phyloP scores from a whole-genome alignment of 2,888 invertebrate species.

The Orgyia antiqua region DNA sequence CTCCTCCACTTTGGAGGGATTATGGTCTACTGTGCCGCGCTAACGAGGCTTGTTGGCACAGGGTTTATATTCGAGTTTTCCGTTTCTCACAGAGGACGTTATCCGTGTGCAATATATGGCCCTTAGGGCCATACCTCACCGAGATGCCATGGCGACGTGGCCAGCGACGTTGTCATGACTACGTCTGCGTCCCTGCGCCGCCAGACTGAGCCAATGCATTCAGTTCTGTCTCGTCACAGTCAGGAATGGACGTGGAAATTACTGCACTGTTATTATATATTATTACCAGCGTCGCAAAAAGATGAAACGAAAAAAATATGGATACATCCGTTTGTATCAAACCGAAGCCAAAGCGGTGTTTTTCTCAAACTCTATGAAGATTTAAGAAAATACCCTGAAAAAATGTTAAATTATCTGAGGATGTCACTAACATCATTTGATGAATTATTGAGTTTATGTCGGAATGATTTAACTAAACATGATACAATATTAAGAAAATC shows the following conservation, averaged over 20 bases:
- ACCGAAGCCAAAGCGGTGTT: constrained; percentile 12
- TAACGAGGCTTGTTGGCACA: no score
- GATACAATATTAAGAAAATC: constrained; percentile 23
- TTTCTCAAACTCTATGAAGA: constrained; percentile 16
- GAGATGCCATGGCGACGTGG: constrained; percentile 3
- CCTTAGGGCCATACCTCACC: neutral
- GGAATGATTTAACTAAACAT: constrained; percentile 16
- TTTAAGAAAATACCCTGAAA: constrained; percentile 18
- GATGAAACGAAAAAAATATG: constrained; percentile 9
- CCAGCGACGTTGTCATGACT: constrained; percentile 12
- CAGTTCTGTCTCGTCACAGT: constrained; percentile 3
- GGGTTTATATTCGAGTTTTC: no score
- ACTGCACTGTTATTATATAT: constrained; percentile 3
- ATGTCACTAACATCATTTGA: constrained; percentile 20
- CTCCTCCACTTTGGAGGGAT: no score
- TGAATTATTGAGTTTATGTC: constrained; percentile 19
- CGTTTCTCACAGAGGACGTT: no score
- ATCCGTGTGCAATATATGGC: no score
- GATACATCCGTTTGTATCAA: constrained; percentile 10
- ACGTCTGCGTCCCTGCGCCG: constrained; percentile 12
- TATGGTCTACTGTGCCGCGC: no score
- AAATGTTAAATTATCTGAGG: constrained; percentile 16
- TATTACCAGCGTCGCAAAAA: constrained; percentile 4
- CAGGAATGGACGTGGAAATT: constrained; percentile 6
- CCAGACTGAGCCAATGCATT: constrained; percentile 12